Evolutionary conservation across 2,797 vertebrate species (phyloP), one percentile per base, ranked within the genome.

Genomic region (Peromyscus attwateri): DNA sequence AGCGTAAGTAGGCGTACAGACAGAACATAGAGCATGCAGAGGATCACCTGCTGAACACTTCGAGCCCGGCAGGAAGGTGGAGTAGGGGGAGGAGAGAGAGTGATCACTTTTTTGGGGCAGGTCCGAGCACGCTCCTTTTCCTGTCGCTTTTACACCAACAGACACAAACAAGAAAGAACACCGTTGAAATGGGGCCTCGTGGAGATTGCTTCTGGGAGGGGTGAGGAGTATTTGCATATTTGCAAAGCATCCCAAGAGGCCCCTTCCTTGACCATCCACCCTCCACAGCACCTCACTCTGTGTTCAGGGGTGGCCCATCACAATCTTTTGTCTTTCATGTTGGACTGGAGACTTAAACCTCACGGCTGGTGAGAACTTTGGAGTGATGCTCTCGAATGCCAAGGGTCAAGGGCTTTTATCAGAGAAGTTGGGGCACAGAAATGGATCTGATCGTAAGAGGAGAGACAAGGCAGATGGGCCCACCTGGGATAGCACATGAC

Each of bases 51-150:
- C 97, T 96, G 98, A 92, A 97, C 91, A 91, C 98, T 92, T 96
- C 75, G 97, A 1, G 92, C 95, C 97, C 97, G 97, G 97, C 96
- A 98, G 96, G 98, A 97, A 97, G 98, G 98, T 92, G 98, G 98
- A 98, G 98, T 96, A 97, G 97, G 98, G 96, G 98, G 95, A 97
- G 99, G 98, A 98, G 98, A 99, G 90, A 99, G 99, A 97, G 99
- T 99, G 99, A 99, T 99, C 98, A 99, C 99, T 99, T 99, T 99
- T 99, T 99, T 99, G 97, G 99, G 99, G 98, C 99, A 99, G 99
- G 99, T 99, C 98, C 99, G 99, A 98, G 98, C 99, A 98, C 93
- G 98, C 25, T 98, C 98, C 95, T 98, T 99, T 98, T 73, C 98
- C 94, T 97, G 98, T 98, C 97, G 97, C 99, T 99, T 99, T 98